Evolutionary conservation across 1,140 invertebrate genomes (phyloP).

Genomic region (Nebria ingens): DNA sequence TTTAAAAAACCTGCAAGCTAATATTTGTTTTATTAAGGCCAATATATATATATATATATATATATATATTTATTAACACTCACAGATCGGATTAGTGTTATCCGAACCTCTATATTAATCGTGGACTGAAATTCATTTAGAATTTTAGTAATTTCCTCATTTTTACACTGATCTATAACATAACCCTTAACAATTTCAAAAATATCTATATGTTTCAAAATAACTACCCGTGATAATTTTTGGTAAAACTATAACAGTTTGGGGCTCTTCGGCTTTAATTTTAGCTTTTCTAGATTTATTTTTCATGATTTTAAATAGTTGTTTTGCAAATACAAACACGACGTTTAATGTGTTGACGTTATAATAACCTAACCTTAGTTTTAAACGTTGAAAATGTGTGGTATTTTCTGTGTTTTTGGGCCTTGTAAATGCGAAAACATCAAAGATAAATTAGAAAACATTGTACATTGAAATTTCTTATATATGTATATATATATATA

Average conservation of each 20-base stretch:
- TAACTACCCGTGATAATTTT: background rate
- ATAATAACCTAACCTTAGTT: background rate
- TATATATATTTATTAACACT: background rate
- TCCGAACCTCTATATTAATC: background rate
- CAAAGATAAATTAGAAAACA: conserved; percentile 12
- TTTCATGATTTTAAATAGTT: background rate
- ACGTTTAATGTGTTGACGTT: background rate
- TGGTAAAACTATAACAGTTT: background rate
- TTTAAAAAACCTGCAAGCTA: too few relatives aligned
- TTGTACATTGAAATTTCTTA: conserved; percentile 10
- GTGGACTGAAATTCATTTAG: background rate
- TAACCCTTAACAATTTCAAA: too few relatives aligned
- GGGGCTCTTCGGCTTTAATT: background rate
- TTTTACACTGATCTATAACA: background rate
- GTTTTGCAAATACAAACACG: background rate
- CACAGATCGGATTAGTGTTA: background rate
- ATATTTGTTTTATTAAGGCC: too few relatives aligned
- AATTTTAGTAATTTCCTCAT: background rate
- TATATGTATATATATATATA: background rate
- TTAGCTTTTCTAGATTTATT: background rate
- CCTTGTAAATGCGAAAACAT: conserved; percentile 13
- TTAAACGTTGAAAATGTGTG: conserved; percentile 30
- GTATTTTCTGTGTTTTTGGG: conserved; percentile 32
- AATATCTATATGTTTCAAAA: too few relatives aligned
- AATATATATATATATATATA: too few relatives aligned